Conservation (phyloP, 2,888 invertebrate species). For the Melinaea marsaeus region DNA sequence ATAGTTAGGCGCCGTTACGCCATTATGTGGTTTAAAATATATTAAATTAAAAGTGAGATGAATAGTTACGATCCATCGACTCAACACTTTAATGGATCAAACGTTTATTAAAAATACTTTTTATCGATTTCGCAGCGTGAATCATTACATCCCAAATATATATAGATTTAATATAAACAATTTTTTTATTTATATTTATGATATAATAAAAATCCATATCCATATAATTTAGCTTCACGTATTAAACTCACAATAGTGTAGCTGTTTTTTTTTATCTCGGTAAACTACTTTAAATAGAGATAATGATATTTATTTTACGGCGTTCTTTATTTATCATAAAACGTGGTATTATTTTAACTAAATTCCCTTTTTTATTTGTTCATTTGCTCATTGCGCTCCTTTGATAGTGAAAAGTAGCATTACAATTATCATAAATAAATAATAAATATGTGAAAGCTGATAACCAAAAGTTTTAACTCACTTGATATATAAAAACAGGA, state of each 20-base stretch:
- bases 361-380: not conserved
- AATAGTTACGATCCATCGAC: conserved; percentile 27
- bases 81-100: conserved; percentile 25
- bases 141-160: conserved; percentile 26
- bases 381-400: not conserved
- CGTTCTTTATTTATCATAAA: not conserved
- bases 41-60: conserved; percentile 15
- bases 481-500: conserved; percentile 28
- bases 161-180: conserved; percentile 22
- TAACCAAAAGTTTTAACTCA: conserved; percentile 1
- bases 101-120: conserved; percentile 30
- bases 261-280: not conserved
- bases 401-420: not conserved
- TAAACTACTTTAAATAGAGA: conserved; percentile 1
- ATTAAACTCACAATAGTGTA: conserved; percentile 1
- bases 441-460: conserved; percentile 5
- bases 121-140: conserved; percentile 29
- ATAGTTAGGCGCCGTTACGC: too few relatives aligned
- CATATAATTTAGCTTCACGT: not conserved
- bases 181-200: not conserved
- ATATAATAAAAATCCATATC: conserved; percentile 1
- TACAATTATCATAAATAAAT: conserved; percentile 2
- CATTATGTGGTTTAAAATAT: not conserved
- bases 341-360: too few relatives aligned
- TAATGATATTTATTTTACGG: not conserved